phyloP scores from a whole-genome alignment of 2,888 invertebrate species.

The Heliconius ethilla region DNA sequence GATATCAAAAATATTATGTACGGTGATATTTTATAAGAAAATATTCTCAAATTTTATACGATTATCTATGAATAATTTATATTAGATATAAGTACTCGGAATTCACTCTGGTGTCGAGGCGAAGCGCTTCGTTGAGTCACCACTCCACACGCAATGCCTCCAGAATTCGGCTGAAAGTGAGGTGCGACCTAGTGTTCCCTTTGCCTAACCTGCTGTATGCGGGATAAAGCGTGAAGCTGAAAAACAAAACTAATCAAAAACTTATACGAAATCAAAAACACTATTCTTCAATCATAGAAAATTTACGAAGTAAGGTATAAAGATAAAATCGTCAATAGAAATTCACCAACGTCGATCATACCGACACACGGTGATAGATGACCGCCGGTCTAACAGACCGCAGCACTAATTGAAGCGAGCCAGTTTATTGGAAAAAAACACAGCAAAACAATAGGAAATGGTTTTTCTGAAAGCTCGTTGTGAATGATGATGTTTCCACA shows the following conservation, averaged over 20 bases:
- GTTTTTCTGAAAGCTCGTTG: constrained; percentile 30
- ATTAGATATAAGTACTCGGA: too few species aligned
- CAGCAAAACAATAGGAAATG: constrained; percentile 38
- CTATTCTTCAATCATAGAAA: background rate
- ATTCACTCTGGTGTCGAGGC: too few species aligned
- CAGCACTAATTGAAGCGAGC: constrained; percentile 38
- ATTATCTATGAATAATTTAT: background rate
- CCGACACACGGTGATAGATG: constrained; percentile 41
- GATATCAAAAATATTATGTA: background rate
- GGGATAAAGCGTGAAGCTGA: too few species aligned
- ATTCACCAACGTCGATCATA: constrained; percentile 41
- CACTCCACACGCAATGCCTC: too few species aligned
- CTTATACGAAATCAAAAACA: background rate
- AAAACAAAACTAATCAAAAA: background rate
- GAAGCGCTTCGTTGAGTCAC: too few species aligned
- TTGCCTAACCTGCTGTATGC: too few species aligned
- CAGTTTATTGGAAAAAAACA: constrained; percentile 37
- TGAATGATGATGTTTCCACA: constrained; percentile 33
- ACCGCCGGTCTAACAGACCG: constrained; percentile 38
- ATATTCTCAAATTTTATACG: background rate
- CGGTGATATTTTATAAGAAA: background rate
- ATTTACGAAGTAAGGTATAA: constrained; percentile 15
- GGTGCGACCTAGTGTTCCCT: too few species aligned
- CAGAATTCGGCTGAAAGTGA: too few species aligned
- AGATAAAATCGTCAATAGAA: constrained; percentile 30